Base-by-base conservation (phyloP, 92 coral and sea anemone genomes). In the Nematostella vectensis region DNA sequence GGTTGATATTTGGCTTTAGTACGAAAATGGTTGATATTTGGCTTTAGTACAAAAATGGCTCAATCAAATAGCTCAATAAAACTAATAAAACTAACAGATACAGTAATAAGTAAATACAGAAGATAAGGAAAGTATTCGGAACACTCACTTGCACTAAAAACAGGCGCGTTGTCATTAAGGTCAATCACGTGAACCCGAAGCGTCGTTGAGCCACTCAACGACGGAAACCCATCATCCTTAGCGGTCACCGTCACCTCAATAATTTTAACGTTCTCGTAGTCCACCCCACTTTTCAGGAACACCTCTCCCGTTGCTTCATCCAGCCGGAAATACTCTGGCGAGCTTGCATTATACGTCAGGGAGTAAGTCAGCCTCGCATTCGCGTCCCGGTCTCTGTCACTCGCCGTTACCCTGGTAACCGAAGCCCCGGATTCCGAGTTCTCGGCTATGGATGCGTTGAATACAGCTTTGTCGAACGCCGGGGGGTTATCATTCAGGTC, bases 391-490 rank as follows among this genome's bases (percentile, higher is more conserved):
- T 78, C 84, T 15, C 12, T 25, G 43, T 78, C 84, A 2, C 58
- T 51, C 21, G 79, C 84, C 27, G 70, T 78, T 20, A 78, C 78
- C 62, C 65, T 71, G 65, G 79, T 71, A 58, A 78, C 79, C 25
- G 49, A 48, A 24, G 74, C 65, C 70, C 78, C 79, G 74, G 84
- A 71, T 71, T 49, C 53, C 10, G 64, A 65, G 39, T 71, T 71
- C 61, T 78, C 84, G 3, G 50, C 27, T 1, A 78, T 55, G 13
- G 84, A 78, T 8, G 55, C 77, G 50, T 71, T 78, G 65, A 58
- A 61, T 23, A 47, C 26, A 16, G 65, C 40, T n/a, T 43, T 48
- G 10, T 66, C 16, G 51, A 78, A 78, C 3, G 29, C 59, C 6
- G 83, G 78, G 4, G 58, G 31, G 60, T 78, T 78, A 36, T 78